Evolutionary conservation across 2,888 invertebrate genomes (phyloP), one percentile per base, ranked within the genome.

Genomic region (Amaurobius ferox): DNA sequence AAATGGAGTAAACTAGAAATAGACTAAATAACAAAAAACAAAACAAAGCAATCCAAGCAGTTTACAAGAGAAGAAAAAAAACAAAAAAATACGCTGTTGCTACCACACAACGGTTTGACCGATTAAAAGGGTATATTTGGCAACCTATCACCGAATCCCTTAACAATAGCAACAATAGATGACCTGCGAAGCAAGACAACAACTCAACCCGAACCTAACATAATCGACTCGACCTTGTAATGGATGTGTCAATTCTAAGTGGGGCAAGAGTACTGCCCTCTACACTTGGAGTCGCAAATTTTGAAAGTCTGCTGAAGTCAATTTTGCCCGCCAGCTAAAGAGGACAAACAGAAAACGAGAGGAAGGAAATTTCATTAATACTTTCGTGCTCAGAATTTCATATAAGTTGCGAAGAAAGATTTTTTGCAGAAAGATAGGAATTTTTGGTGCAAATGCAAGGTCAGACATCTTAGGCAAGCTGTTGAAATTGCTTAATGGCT

Each of bases 211-310:
- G 55, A 23, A 55, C 23, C 2, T 23, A 55, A 3, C 55, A 23
- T 55, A 55, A 55, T 55, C 55, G 23, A 1, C 55, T 23, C 55
- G 55, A 55, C 55, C 55, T 55, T 55, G 55, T 55, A 55, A 55
- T 55, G 55, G 23, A 6, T 55, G 19, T 3, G 55, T 23, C 23
- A 55, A 55, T 55, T 23, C 19, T 6, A 55, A 55, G 16, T 55
- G 55, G 19, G 23, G 23, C 55, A 6, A 44, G 9, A 55, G 55
- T 23, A 23, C 23, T 23, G 19, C 3, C 23, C 11, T 23, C 23
- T 55, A 23, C 11, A 16, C 16, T 35, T 11, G 5, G 6, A 7
- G 35, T n/a, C 11, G 35, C 11, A 35, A 11, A 35, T 35, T 44
- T 2, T 6, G 44, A 44, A 5, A 5, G 5, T 7, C 55, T 23